Base-by-base conservation (phyloP, 2,797 vertebrate genomes). In the Poecilia gillii region DNA sequence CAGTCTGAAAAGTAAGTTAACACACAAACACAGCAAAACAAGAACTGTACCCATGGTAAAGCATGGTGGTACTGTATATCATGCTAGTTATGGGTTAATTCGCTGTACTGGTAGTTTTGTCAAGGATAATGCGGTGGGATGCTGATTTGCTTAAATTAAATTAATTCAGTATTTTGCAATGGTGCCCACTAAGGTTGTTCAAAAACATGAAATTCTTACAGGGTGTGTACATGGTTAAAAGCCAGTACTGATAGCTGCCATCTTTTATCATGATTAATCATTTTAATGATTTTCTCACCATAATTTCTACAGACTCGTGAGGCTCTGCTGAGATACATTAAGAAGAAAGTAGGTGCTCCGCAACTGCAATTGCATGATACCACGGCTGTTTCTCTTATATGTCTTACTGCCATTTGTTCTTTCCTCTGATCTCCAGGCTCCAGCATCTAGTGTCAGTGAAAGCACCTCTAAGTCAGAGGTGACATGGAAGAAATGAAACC, bases 251-350 rank as follows among this genome's bases (percentile, higher is more conserved):
- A 20, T 39, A 39, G 18, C 16, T 23, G 8, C 9, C 8, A 41
- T 41, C 20, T 41, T 41, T 41, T 39, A 23, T 68, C 8, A 9
- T 39, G 31, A 5, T 36, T 64, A 23, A 39, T 39, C 62, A 39
- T 25, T 23, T 41, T 39, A 68, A 68, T 68, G 8, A 68, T 41
- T 39, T 62, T 11, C 2, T 25, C 77, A 12, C 66, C 85, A 13
- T 8, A 11, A 80, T 80, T 84, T 62, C 71, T 49, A 90, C 94
- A 96, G 95, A 90, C 92, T 46, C 89, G 94, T 73, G 93, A 94
- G 0, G 87, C 90, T 23, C 85, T 96, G 59, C 8, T 77, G 39
- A 86, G 79, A 0, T 77, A 28, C 55, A 23, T 93, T 1, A 85
- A 23, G 41, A 68, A 9, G 73, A 76, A 47, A 9, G 95, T 96